A percentile compares a stretch with the other conserved stretches of the same genome.
Conservation (phyloP, 2,113 vertebrate species). For the Trochalopteron elliotii region DNA sequence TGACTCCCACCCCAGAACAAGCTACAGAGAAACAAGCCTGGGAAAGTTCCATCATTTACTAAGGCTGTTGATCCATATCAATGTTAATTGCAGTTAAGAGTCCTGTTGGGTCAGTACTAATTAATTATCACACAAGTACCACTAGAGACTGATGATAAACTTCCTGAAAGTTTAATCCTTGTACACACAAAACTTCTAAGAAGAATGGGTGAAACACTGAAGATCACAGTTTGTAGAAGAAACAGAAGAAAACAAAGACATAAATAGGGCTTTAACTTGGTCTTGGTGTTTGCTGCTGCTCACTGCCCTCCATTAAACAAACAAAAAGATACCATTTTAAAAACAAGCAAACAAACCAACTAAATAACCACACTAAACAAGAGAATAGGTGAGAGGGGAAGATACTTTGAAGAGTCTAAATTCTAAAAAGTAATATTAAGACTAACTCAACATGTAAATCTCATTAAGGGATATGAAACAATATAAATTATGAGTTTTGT, state of each 20-base stretch:
- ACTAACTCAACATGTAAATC: neutral
- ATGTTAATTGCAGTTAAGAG: neutral
- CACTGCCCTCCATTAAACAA: neutral
- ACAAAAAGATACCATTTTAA: neutral
- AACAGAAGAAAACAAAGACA: neutral
- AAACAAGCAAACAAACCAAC: neutral
- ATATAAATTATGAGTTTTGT: neutral
- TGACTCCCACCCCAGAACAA: neutral
- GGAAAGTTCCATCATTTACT: conserved; percentile 3
- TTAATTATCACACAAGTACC: neutral
- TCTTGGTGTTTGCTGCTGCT: neutral
- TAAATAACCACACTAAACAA: neutral
- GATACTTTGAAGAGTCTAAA: neutral
- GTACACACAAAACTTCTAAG: neutral
- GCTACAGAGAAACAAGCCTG: neutral
- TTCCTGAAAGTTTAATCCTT: neutral
- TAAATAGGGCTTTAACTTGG: neutral
- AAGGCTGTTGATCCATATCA: neutral
- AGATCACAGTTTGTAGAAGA: neutral
- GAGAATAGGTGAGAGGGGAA: neutral
- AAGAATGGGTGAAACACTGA: neutral
- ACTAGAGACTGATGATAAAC: neutral
- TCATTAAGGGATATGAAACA: neutral
- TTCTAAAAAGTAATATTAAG: neutral
- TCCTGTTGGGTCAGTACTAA: neutral